A percentile compares a stretch with the other conserved stretches of the same genome.
Evolutionary conservation across 1,140 invertebrate species (phyloP).

Genomic region (Mycetomoellerius zeteki): DNA sequence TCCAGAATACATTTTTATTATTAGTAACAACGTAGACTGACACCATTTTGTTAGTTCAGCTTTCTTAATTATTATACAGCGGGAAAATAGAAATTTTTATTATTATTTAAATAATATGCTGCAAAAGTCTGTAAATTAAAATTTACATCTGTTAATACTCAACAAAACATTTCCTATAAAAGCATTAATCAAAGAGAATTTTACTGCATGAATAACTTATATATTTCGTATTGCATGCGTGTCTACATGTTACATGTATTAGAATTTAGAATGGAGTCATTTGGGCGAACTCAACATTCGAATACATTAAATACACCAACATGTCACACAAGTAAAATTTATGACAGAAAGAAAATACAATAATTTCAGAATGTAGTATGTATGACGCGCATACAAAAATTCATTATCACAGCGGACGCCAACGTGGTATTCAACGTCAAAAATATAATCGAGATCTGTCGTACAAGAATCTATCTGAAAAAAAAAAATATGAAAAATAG

Average conservation of each 20-base stretch:
- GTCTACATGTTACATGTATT: background rate
- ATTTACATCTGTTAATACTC: background rate
- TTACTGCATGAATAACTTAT: background rate
- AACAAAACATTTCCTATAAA: background rate
- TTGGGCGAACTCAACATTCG: background rate
- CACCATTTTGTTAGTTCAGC: background rate
- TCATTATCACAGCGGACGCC: background rate
- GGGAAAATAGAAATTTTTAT: background rate
- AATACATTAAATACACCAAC: background rate
- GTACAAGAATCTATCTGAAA: background rate
- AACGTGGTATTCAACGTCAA: slow-evolving; percentile 3
- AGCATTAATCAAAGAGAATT: background rate
- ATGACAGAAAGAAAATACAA: slow-evolving; percentile 14
- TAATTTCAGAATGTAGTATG: background rate
- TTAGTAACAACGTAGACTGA: background rate
- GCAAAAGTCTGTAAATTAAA: background rate
- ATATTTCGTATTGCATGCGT: background rate
- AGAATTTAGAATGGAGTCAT: background rate
- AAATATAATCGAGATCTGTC: slow-evolving; percentile 13
- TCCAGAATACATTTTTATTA: background rate
- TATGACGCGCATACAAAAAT: slow-evolving; percentile 8
- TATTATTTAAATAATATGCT: background rate
- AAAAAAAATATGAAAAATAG: background rate
- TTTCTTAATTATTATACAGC: background rate
- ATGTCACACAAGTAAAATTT: background rate